Evolutionary conservation across 2,113 vertebrate species (phyloP).

Genomic region (Gobio gobio): DNA sequence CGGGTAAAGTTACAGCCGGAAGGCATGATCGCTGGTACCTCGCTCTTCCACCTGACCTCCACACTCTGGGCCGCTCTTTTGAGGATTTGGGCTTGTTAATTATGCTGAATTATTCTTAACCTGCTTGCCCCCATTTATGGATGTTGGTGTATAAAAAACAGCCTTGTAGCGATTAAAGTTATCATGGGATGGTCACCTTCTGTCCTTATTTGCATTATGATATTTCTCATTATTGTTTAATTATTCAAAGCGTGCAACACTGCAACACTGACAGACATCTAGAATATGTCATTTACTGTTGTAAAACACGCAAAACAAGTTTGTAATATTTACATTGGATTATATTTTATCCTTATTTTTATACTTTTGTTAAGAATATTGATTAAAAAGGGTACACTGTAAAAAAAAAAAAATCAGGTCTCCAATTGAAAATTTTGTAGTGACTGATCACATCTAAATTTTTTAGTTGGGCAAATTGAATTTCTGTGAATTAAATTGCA

Average conservation of each 20-base stretch:
- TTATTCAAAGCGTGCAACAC: background rate
- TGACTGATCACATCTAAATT: too few species aligned
- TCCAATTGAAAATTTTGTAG: too few species aligned
- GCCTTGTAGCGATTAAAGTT: background rate
- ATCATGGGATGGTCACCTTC: background rate
- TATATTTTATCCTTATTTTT: too few species aligned
- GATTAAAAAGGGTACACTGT: too few species aligned
- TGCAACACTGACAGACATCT: background rate
- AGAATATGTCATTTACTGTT: background rate
- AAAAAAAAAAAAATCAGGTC: too few species aligned
- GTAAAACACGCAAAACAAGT: background rate
- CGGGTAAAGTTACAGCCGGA: background rate
- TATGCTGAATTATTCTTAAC: constrained; percentile 21
- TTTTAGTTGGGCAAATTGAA: too few species aligned
- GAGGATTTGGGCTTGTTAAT: constrained; percentile 17
- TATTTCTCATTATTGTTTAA: background rate
- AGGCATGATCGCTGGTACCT: background rate
- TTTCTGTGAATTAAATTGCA: too few species aligned
- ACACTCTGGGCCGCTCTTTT: background rate
- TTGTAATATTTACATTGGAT: background rate
- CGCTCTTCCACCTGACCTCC: background rate
- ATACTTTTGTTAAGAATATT: too few species aligned
- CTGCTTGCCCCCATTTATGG: background rate
- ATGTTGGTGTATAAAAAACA: background rate
- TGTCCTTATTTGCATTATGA: background rate